Base-by-base conservation (phyloP, 2,797 vertebrate species). In the Leptatherina wallacei region DNA sequence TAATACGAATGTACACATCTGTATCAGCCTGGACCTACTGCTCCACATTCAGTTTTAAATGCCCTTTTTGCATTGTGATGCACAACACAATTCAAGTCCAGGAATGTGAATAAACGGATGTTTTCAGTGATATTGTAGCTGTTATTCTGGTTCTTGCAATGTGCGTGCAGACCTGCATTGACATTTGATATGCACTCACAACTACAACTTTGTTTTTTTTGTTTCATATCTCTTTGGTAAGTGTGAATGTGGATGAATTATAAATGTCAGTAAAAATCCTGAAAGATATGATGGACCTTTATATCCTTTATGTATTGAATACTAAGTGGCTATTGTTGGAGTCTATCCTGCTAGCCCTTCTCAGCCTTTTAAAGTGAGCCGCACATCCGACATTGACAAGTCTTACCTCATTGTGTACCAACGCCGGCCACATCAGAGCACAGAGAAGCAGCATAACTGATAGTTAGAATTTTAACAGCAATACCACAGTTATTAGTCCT, bases 1-100 rank as follows among this genome's bases (percentile, higher is more conserved):
- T 77, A 83, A 75, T 71, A 70, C 91, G 90, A 93, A 94, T 93
- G 92, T 93, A 80, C 69, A 81, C 75, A 77, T 77, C 55, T 66
- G 67, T 83, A 66, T 81, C 77, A 72, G 68, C 82, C 60, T 71
- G 88, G 86, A 90, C 87, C 88, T 84, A 18, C 69, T 20, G 74
- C 77, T 86, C 75, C 65, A 32, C 52, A 11, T 67, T 72, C 63
- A 0, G 33, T 67, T 44, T 68, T 27, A 56, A 38, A 51, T 76
- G 22, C 62, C 73, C 62, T 67, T 76, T 74, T 44, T 81, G 78
- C 88, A 87, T 60, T 49, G 33, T 80, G 72, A 74, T 60, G 84
- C 85, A 86, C 85, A 81, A 72, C 65, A 66, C 63, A 71, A 81
- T 67, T 75, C 58, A 78, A 86, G 71, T 75, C 61, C 36, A 78